A percentile compares a stretch with the other conserved stretches of the same genome.
phyloP scores from a whole-genome alignment of 2,888 invertebrate genomes.

The Campoplex nolae region DNA sequence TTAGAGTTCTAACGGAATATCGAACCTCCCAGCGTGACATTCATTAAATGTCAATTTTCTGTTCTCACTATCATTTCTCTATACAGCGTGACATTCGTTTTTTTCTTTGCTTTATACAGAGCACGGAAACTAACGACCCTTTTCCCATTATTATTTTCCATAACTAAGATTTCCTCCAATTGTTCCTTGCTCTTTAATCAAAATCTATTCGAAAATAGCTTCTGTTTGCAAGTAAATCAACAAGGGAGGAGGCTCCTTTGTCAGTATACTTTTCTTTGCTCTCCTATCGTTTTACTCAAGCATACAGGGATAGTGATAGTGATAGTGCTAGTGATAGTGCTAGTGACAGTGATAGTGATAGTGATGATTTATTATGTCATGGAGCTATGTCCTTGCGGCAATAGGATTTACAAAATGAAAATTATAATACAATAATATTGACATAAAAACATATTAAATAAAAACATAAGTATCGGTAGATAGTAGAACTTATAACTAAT shows the following conservation, averaged over 20 bases:
- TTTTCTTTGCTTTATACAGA: neutral
- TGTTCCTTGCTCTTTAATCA: neutral
- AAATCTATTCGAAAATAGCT: neutral
- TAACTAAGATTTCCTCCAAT: neutral
- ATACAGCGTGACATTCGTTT: neutral
- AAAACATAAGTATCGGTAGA: no score
- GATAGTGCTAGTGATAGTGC: no score
- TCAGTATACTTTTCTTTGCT: neutral
- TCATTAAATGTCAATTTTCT: neutral
- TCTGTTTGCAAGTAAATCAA: neutral
- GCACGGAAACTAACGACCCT: neutral
- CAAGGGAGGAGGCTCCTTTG: neutral
- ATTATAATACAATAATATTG: no score
- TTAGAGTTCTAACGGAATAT: neutral
- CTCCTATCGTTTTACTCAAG: conserved; percentile 1
- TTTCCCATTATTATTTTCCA: no score
- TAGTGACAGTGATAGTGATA: no score
- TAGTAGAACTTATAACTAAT: no score
- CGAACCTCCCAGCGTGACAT: neutral
- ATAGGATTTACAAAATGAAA: no score
- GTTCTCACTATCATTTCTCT: neutral
- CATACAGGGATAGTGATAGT: neutral
- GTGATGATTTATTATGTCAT: no score
- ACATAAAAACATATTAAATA: no score
- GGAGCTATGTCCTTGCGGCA: no score